A percentile compares a stretch with the other conserved stretches of the same genome.
Conservation (phyloP, 2,888 invertebrate species). For the Himalopsyche japonica region DNA sequence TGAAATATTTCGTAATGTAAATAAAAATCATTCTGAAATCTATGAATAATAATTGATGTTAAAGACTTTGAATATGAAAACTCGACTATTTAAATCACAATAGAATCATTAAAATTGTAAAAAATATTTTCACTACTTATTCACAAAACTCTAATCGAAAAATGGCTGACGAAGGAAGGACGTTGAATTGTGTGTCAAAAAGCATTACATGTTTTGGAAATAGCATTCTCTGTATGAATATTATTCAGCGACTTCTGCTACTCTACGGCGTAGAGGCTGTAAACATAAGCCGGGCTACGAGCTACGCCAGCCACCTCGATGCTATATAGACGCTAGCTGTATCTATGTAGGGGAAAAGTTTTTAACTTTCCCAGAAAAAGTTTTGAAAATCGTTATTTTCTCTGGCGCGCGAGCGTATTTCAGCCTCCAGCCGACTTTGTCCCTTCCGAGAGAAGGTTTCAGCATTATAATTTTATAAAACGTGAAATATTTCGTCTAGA, state of each 20-base stretch:
- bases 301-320: background rate
- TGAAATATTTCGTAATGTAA: too few species aligned
- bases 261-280: constrained; percentile 10
- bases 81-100: too few species aligned
- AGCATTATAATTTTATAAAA: constrained; percentile 7
- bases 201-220: background rate
- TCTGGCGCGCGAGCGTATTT: constrained; percentile 33
- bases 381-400: constrained; percentile 58
- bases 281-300: constrained; percentile 18
- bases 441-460: background rate
- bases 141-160: too few species aligned
- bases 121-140: too few species aligned
- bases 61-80: too few species aligned
- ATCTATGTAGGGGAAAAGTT: constrained; percentile 34
- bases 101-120: too few species aligned
- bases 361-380: constrained; percentile 60
- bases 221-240: background rate
- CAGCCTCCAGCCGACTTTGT: constrained; percentile 25
- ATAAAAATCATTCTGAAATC: too few species aligned
- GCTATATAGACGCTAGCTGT: constrained; percentile 6
- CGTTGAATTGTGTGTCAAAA: background rate
- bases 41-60: too few species aligned
- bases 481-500: background rate
- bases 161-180: too few species aligned
- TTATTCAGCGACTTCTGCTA: background rate